Conservation (phyloP, 1,140 invertebrate genomes). For the Proctacanthus coquilletti region DNA sequence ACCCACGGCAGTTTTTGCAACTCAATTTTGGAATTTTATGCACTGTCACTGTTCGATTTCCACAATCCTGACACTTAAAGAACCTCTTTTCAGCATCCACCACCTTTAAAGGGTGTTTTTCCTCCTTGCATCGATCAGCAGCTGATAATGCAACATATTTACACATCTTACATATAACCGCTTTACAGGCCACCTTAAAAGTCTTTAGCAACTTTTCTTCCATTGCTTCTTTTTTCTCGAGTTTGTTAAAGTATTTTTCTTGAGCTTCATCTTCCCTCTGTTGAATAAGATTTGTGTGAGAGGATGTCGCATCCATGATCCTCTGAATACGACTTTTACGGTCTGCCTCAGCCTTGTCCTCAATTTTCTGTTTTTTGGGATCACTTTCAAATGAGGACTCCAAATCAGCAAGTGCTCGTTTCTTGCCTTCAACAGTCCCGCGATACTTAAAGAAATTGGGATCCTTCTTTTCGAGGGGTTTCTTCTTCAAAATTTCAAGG, state of each 20-base stretch:
- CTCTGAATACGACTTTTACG: conserved; percentile 55
- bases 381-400: conserved; percentile 29
- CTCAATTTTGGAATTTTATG: conserved; percentile 57
- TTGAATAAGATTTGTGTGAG: conserved; percentile 59
- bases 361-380: conserved; percentile 33
- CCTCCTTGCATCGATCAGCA: conserved; percentile 65
- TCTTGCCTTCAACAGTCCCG: conserved; percentile 37
- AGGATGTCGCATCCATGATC: conserved; percentile 62
- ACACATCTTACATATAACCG: conserved; percentile 76
- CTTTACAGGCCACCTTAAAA: conserved; percentile 67
- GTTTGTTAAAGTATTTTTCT: conserved; percentile 73
- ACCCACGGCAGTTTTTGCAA: conserved; percentile 61
- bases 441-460: conserved; percentile 44
- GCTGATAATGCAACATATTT: conserved; percentile 78
- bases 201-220: conserved; percentile 85
- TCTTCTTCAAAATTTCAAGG: conserved; percentile 37
- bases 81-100: conserved; percentile 72
- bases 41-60: conserved; percentile 61
- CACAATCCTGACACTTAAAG: conserved; percentile 79
- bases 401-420: conserved; percentile 34
- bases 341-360: conserved; percentile 31
- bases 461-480: conserved; percentile 48
- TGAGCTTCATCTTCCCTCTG: conserved; percentile 54
- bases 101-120: conserved; percentile 61
- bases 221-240: conserved; percentile 80